phyloP scores from a whole-genome alignment of 1,140 invertebrate species.

The honey bee (Apis mellifera) region DNA sequence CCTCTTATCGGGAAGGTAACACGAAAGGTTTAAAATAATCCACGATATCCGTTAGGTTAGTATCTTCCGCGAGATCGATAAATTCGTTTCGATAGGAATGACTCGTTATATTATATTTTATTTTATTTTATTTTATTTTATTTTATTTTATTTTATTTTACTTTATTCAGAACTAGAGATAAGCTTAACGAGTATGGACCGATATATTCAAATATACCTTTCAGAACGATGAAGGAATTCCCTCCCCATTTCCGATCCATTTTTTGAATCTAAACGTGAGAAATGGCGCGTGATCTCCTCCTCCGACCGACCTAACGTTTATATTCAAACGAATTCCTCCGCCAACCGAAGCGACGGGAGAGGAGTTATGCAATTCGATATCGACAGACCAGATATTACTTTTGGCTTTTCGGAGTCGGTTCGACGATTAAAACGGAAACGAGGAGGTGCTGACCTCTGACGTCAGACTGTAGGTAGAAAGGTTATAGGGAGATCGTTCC shows the following conservation, averaged over 20 bases:
- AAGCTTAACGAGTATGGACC: conserved; percentile 23
- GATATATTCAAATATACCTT: background rate
- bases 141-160: conserved; percentile 22
- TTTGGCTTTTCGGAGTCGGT: background rate
- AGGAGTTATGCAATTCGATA: conserved; percentile 54
- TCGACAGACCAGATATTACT: conserved; percentile 30
- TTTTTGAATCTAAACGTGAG: background rate
- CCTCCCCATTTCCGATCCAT: background rate
- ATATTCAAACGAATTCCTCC: conserved; percentile 25
- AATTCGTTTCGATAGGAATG: background rate
- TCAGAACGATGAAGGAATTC: background rate
- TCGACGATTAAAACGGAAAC: conserved; percentile 53
- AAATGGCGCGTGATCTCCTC: conserved; percentile 31
- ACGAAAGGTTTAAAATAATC: background rate
- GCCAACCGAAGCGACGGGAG: background rate
- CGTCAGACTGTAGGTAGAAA: background rate
- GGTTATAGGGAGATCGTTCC: background rate
- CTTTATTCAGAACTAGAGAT: conserved; percentile 12
- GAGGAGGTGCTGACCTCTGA: background rate
- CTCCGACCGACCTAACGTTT: background rate
- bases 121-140: conserved; percentile 3
- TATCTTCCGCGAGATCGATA: conserved; percentile 6
- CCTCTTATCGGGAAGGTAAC: too few relatives aligned
- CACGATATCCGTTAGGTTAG: conserved; percentile 10
- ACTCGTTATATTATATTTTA: too few relatives aligned